phyloP scores from a whole-genome alignment of 2,797 vertebrate species.

The Melanotaenia pygmaea region DNA sequence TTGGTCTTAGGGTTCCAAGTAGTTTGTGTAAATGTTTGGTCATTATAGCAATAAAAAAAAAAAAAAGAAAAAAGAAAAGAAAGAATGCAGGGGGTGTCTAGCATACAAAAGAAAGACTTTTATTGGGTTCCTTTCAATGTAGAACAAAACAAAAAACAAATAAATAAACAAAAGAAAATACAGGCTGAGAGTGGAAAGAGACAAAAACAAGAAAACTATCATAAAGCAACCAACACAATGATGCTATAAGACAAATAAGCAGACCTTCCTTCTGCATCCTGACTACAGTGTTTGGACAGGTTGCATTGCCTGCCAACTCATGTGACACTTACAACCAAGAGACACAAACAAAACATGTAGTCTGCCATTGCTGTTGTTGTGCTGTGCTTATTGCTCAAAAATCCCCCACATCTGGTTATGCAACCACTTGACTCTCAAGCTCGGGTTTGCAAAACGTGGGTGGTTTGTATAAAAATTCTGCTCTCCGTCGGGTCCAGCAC shows the following conservation, averaged over 20 bases:
- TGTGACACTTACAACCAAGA: constrained; percentile 26
- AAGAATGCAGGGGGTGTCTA: neutral
- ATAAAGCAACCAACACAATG: neutral
- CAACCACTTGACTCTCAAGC: constrained; percentile 26
- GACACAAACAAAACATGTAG: constrained; percentile 15
- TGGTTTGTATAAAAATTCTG: constrained; percentile 25
- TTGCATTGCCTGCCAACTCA: constrained; percentile 5
- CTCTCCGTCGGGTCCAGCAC: constrained; percentile 5
- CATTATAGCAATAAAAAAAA: constrained; percentile 21
- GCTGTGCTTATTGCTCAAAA: constrained; percentile 25
- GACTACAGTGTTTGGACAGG: neutral
- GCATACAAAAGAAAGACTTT: neutral
- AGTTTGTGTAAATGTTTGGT: constrained; percentile 11
- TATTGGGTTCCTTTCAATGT: neutral
- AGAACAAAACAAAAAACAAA: neutral
- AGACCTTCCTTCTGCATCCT: constrained; percentile 2
- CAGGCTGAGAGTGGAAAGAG: neutral
- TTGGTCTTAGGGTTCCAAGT: constrained; percentile 3
- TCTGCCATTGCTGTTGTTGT: constrained; percentile 19
- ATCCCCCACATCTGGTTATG: constrained; percentile 47
- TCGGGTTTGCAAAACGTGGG: constrained; percentile 17
- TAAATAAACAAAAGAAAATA: neutral
- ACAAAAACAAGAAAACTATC: neutral
- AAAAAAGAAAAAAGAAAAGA: neutral
- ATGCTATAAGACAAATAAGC: constrained; percentile 28